phyloP scores from a whole-genome alignment of 1,140 invertebrate genomes.

The Bombus turneri region DNA sequence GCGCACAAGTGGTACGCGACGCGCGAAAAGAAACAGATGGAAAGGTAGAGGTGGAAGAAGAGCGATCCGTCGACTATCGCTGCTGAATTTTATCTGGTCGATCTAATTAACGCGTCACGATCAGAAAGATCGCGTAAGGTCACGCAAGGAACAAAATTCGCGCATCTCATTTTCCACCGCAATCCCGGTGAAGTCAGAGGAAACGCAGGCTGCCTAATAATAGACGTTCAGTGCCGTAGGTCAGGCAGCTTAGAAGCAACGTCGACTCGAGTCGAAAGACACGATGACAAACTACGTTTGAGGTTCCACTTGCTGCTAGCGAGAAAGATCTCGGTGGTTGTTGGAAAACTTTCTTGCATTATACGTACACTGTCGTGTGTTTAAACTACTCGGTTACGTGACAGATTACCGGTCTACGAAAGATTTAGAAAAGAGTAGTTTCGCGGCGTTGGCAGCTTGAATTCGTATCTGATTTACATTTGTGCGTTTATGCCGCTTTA shows the following conservation, averaged over 20 bases:
- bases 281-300: background rate
- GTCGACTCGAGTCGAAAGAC: constrained; percentile 1
- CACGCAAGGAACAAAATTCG: background rate
- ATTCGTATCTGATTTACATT: background rate
- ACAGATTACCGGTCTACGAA: background rate
- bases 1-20: background rate
- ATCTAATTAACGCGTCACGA: background rate
- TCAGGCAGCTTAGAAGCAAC: constrained; percentile 26
- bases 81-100: background rate
- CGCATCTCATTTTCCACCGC: background rate
- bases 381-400: no score
- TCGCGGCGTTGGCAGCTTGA: background rate
- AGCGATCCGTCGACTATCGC: no score
- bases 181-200: no score
- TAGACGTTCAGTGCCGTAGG: constrained; percentile 40
- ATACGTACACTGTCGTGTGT: no score
- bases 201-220: constrained; percentile 2
- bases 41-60: background rate
- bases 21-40: background rate
- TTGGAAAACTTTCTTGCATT: background rate
- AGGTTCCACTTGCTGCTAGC: background rate
- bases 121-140: no score
- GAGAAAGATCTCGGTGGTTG: background rate
- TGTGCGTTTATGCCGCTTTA: background rate
- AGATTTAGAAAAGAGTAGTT: background rate